Evolutionary conservation across 1,140 invertebrate species (phyloP), one percentile per base, ranked within the genome.

Genomic region (Lineus longissimus): DNA sequence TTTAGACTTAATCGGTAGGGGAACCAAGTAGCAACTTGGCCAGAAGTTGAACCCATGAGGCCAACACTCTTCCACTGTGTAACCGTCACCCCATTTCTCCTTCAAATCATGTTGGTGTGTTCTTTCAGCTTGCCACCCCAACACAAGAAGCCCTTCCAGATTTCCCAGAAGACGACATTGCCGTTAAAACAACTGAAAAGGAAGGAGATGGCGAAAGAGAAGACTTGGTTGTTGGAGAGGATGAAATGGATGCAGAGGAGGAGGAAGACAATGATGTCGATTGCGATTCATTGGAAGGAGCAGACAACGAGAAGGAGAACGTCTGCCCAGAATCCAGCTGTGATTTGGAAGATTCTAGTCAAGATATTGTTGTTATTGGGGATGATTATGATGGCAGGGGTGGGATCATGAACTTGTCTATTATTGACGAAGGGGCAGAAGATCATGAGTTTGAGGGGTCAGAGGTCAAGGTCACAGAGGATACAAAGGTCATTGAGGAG

Each of bases 231-330:
- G n/a, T 31, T 29, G 22, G 29, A 66, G 33, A 40, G 25, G 9
- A 25, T 59, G 19, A 55, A 22, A 55, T 43, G 15, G 55, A 22
- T 22, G 19, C 55, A 51, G 63, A 63, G 27, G 62, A 66, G 40
- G 63, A 65, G 22, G 59, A 58, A 17, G 58, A 65, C 23, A 58
- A 56, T 25, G 55, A 43, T 7, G 62, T 54, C 1, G 40, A 57
- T 1, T 41, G 33, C 15, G 36, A 7, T 27, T 27, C 23, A 29
- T 33, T 15, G 15, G 47, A 60, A 17, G 61, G 27, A 56, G 65
- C 31, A 2, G 31, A 55, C 56, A 15, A 4, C 15, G 33, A 36
- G 33, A 36, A 36, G 33, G 33, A 36, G 33, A 36, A 36, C 15
- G 15, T 36, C 33, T 36, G 33, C 15, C 33, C 33, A 36, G 33